A percentile compares a stretch with the other conserved stretches of the same genome.
phyloP scores from a whole-genome alignment of 2,888 invertebrate species.

The Mimumesa dahlbomi region DNA sequence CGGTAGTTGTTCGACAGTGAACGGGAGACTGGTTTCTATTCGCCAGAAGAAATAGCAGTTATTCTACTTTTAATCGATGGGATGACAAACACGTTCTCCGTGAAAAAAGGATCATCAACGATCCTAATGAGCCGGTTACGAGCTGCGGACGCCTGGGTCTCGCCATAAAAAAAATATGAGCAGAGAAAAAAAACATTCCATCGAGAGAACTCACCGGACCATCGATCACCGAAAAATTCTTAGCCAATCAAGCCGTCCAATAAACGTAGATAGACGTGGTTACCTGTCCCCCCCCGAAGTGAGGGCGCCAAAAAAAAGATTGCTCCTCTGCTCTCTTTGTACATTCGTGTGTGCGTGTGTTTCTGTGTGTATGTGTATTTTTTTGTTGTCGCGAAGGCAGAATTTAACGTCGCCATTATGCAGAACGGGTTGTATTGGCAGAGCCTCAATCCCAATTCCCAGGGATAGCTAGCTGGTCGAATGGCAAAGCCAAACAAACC shows the following conservation, averaged over 20 bases:
- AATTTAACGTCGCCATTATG: slow-evolving; percentile 79
- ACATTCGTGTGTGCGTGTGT: no score
- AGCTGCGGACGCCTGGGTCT: no score
- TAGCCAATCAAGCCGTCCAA: slow-evolving; percentile 46
- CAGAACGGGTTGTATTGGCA: slow-evolving; percentile 79
- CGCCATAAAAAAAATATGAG: neutral
- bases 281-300: slow-evolving; percentile 27
- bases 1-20: no score
- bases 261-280: slow-evolving; percentile 50
- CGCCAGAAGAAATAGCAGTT: no score
- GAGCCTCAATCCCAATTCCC: slow-evolving; percentile 79
- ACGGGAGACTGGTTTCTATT: no score
- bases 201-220: slow-evolving; percentile 6
- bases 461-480: slow-evolving; percentile 76
- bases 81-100: no score
- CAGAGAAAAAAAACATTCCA: neutral
- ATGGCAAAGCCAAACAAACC: slow-evolving; percentile 80
- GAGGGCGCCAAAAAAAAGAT: slow-evolving; percentile 19
- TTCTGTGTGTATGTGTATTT: no score
- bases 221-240: slow-evolving; percentile 45
- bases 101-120: no score
- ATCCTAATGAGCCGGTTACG: no score
- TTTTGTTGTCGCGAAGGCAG: slow-evolving; percentile 59
- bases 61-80: no score
- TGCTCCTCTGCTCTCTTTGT: no score